Evolutionary conservation across 2,797 vertebrate species (phyloP), one percentile per base, ranked within the genome.

Genomic region (Acridotheres tristis): DNA sequence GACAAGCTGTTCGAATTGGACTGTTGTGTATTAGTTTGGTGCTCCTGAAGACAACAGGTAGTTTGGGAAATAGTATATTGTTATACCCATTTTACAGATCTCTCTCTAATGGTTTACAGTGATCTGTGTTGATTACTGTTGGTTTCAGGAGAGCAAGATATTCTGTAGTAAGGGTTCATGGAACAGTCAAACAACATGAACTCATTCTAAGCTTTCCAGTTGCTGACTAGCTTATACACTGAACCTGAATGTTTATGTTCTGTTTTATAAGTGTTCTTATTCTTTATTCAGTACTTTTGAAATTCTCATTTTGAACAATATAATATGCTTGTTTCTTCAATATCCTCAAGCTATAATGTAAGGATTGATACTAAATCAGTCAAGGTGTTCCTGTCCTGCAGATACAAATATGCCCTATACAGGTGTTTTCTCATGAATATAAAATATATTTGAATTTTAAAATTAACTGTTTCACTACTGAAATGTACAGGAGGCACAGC

Each of bases 261-360:
- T 73, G 11, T 59, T 95, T 82, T 73, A 45, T 78, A 80, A 65
- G 23, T 61, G 9, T 84, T 91, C 53, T 88, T 82, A 78, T 75
- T 47, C 73, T 93, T 95, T 88, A 90, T 91, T 93, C 74, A 79
- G 59, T 78, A 63, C 16, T 86, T 96, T 26, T 32, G 32, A 84
- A 85, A 77, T 85, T 86, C 55, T 85, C 34, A 85, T 96, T 91
- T 94, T 76, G 50, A 84, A 36, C 27, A 66, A 30, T 61, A 65
- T 72, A 77, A 73, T 69, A 54, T 53, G 17, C 76, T 88, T 94
- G 18, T 88, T 90, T 89, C 66, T 90, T 95, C 68, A 68, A 21
- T 91, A 87, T 58, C 67, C n/a, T 84, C 42, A 53, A 81, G 73
- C 43, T 85, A 58, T 66, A 91, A 63, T 1, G 2, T 68, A 85